A percentile compares a stretch with the other conserved stretches of the same genome.
Conservation (phyloP, 2,113 vertebrate genomes). For the Lepisosteus oculatus region DNA sequence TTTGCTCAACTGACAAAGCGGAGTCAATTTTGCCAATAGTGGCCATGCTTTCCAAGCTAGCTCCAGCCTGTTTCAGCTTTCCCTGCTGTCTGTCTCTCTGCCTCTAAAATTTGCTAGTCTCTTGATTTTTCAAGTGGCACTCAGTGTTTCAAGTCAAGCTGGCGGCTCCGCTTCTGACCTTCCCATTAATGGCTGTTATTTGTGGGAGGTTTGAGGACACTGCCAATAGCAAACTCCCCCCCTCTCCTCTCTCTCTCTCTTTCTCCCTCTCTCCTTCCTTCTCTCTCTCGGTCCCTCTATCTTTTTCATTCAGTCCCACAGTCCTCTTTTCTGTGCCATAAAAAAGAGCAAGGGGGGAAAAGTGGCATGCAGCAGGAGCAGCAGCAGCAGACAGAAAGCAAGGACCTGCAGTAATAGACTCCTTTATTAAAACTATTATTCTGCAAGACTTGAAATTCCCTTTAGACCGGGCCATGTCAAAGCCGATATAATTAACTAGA, state of each 20-base stretch:
- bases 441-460: conserved; percentile 97
- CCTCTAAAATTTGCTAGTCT: conserved; percentile 82
- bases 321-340: conserved; percentile 41
- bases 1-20: conserved; percentile 67
- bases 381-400: conserved; percentile 52
- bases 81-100: conserved; percentile 30
- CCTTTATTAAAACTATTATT: conserved; percentile 99
- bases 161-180: conserved; percentile 89
- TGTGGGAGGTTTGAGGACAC: conserved; percentile 90
- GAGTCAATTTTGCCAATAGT: conserved; percentile 71
- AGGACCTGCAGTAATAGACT: conserved; percentile 87
- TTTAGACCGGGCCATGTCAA: conserved; percentile 89
- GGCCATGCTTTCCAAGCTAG: conserved; percentile 73
- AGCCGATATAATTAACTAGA: conserved; percentile 99
- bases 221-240: conserved; percentile 82
- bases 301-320: conserved; percentile 38
- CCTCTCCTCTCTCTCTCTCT: conserved; percentile 53
- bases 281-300: conserved; percentile 25
- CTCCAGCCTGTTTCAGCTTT: conserved; percentile 75
- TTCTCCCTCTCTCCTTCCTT: conserved; percentile 36
- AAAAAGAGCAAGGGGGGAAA: conserved; percentile 50
- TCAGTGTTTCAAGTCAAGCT: conserved; percentile 89
- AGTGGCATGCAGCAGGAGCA: conserved; percentile 58
- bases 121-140: conserved; percentile 94
- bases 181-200: conserved; percentile 96